phyloP scores from a whole-genome alignment of 2,797 vertebrate genomes.

The Sebastes cheni region DNA sequence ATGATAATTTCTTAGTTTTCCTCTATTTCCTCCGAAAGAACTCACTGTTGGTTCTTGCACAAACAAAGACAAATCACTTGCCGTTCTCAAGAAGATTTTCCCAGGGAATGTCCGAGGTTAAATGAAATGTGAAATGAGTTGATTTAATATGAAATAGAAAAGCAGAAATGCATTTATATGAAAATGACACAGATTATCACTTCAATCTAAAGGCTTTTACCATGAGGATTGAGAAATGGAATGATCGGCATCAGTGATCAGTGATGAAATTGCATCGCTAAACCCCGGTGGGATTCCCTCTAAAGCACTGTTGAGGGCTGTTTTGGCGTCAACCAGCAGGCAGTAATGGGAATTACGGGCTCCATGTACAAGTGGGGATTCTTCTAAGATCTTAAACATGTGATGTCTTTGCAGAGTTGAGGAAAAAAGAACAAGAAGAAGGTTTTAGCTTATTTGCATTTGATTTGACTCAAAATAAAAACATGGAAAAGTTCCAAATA shows the following conservation, averaged over 20 bases:
- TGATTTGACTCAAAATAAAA: neutral
- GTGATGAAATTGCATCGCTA: conserved; percentile 30
- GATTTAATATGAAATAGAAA: conserved; percentile 9
- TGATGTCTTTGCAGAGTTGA: neutral
- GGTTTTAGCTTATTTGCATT: neutral
- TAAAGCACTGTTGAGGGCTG: neutral
- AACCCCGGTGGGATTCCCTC: conserved; percentile 18
- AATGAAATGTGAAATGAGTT: neutral
- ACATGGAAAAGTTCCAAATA: neutral
- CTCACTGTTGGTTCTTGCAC: neutral
- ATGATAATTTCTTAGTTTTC: neutral
- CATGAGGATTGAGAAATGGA: conserved; percentile 19
- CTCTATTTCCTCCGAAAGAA: neutral
- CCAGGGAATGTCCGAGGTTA: neutral
- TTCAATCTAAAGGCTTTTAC: neutral
- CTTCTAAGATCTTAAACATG: neutral
- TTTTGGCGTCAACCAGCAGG: neutral
- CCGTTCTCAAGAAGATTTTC: neutral
- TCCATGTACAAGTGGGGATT: neutral
- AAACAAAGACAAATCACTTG: neutral
- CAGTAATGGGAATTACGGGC: neutral
- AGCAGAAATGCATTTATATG: conserved; percentile 8
- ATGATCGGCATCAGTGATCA: conserved; percentile 45
- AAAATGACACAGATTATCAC: conserved; percentile 22
- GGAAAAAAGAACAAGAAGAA: neutral